phyloP scores from a whole-genome alignment of 1,140 invertebrate species.

The Anthonomus grandis region DNA sequence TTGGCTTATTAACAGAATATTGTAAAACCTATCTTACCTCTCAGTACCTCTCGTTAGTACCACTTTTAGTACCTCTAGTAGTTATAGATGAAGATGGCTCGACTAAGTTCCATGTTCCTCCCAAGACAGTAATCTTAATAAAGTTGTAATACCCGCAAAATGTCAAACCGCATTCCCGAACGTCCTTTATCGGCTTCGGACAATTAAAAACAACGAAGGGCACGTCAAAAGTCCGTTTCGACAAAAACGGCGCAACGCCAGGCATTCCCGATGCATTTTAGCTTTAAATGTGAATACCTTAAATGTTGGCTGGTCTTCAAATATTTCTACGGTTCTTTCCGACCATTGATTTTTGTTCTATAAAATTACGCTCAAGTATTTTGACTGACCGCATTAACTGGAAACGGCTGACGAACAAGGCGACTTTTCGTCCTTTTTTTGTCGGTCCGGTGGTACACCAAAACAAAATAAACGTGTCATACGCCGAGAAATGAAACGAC shows the following conservation, averaged over 20 bases:
- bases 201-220: slow-evolving; percentile 9
- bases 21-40: too few relatives aligned
- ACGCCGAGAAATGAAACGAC: too few relatives aligned
- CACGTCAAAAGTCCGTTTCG: slow-evolving; percentile 3
- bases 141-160: slow-evolving; percentile 12
- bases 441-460: neutral
- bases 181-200: slow-evolving; percentile 5
- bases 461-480: too few relatives aligned
- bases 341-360: slow-evolving; percentile 38
- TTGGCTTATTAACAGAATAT: too few relatives aligned
- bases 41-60: too few relatives aligned
- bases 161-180: slow-evolving; percentile 1
- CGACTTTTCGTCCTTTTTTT: slow-evolving; percentile 15
- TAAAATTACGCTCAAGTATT: slow-evolving; percentile 37
- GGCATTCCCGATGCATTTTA: slow-evolving; percentile 34
- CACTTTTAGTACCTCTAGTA: too few relatives aligned
- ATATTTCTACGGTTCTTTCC: slow-evolving; percentile 31
- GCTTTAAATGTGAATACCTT: slow-evolving; percentile 37
- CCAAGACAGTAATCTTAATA: slow-evolving; percentile 9
- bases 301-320: slow-evolving; percentile 32
- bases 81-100: too few relatives aligned
- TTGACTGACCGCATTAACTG: slow-evolving; percentile 33
- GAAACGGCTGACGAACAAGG: slow-evolving; percentile 33
- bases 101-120: too few relatives aligned
- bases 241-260: slow-evolving; percentile 34